phyloP scores from a whole-genome alignment of 2,888 invertebrate genomes.

The Trilocha varians region DNA sequence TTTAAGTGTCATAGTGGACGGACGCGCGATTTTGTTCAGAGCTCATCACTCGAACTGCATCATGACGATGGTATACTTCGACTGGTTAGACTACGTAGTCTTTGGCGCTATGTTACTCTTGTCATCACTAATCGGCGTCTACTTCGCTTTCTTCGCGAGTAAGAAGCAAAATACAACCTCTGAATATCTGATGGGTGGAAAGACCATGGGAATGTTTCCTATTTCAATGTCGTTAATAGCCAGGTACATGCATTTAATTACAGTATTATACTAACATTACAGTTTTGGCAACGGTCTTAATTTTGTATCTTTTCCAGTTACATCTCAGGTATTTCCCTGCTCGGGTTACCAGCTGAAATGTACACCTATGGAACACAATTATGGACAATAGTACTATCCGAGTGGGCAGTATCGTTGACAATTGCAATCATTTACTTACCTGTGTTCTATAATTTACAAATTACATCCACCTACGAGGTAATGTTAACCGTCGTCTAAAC shows the following conservation, averaged over 20 bases:
- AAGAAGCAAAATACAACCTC: conserved; percentile 79
- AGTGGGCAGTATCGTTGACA: conserved; percentile 77
- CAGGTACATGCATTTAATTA: conserved; percentile 63
- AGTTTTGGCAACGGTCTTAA: conserved; percentile 1
- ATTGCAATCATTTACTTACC: conserved; percentile 79
- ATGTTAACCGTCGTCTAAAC: too few relatives aligned
- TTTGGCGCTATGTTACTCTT: conserved; percentile 77
- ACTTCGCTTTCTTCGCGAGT: conserved; percentile 79
- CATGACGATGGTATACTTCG: conserved; percentile 68
- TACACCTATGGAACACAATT: conserved; percentile 83
- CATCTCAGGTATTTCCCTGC: conserved; percentile 81
- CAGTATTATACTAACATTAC: conserved; percentile 2
- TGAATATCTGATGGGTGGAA: conserved; percentile 83
- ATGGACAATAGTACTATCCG: conserved; percentile 77
- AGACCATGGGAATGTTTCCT: conserved; percentile 84
- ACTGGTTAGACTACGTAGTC: conserved; percentile 77
- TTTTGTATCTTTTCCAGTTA: conserved; percentile 68
- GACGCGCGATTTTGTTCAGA: conserved; percentile 32
- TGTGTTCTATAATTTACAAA: conserved; percentile 81
- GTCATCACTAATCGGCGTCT: conserved; percentile 79
- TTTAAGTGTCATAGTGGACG: conserved; percentile 38
- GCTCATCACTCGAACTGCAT: conserved; percentile 16
- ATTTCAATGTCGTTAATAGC: conserved; percentile 85
- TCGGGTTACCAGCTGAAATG: conserved; percentile 84
- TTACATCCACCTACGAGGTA: conserved; percentile 85